Conservation (phyloP, 2,113 vertebrate genomes). For the Promerops cafer region DNA sequence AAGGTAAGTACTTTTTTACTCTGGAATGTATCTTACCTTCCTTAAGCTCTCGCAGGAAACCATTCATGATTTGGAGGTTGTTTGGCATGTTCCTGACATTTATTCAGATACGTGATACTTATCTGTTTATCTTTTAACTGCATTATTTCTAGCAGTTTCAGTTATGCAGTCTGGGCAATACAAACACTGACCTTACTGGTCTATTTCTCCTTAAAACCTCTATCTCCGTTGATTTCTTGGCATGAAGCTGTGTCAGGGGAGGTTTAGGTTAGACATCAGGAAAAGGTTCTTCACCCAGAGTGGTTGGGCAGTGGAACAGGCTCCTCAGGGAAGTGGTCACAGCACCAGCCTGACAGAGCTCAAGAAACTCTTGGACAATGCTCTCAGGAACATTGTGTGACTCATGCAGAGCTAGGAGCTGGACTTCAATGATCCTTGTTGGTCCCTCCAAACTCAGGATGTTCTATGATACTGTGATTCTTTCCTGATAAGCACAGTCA, state of each 20-base stretch:
- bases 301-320: neutral
- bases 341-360: neutral
- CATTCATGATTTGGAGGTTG: neutral
- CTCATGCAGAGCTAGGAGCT: accelerated
- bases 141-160: neutral
- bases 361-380: accelerated
- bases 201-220: neutral
- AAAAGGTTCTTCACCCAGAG: neutral
- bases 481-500: neutral
- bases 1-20: neutral
- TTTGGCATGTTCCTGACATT: neutral
- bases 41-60: neutral
- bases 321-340: neutral
- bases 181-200: neutral
- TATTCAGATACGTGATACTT: neutral
- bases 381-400: neutral
- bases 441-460: neutral
- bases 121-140: neutral
- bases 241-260: neutral
- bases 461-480: neutral
- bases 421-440: neutral
- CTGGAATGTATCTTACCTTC: neutral
- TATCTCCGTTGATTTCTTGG: neutral
- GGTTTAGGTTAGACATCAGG: neutral
- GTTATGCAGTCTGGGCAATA: neutral